phyloP scores from a whole-genome alignment of 2,888 invertebrate genomes.

The Drosophila meridiana region DNA sequence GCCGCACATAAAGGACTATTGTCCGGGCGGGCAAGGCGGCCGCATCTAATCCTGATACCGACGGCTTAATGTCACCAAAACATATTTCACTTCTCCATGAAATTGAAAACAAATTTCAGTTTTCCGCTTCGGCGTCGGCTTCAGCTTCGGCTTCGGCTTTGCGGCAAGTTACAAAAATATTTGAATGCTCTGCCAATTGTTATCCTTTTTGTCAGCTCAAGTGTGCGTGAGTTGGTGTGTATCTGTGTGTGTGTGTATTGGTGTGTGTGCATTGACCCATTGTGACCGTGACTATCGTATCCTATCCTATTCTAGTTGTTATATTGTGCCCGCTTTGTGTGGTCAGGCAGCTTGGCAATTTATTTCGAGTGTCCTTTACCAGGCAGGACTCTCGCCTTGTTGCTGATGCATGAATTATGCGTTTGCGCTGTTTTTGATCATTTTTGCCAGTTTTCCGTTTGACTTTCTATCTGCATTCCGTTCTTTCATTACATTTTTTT shows the following conservation, averaged over 20 bases:
- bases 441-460: conserved; percentile 55
- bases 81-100: conserved; percentile 81
- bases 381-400: conserved; percentile 49
- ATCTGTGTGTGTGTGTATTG: background rate
- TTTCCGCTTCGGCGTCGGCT: conserved; percentile 11
- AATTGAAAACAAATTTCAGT: conserved; percentile 81
- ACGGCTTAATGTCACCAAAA: conserved; percentile 85
- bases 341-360: conserved; percentile 65
- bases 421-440: conserved; percentile 79
- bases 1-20: conserved; percentile 69
- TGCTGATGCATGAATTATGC: conserved; percentile 79
- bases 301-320: conserved; percentile 27
- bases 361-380: conserved; percentile 66
- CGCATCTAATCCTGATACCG: conserved; percentile 83
- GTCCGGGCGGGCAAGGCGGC: conserved; percentile 54
- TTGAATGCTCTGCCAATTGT: conserved; percentile 57
- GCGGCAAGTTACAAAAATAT: conserved; percentile 64
- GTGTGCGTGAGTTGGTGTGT: conserved; percentile 29
- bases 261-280: conserved; percentile 10
- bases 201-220: conserved; percentile 67
- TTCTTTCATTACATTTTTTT: conserved; percentile 11
- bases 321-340: conserved; percentile 48
- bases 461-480: conserved; percentile 28
- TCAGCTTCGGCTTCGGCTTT: conserved; percentile 7
- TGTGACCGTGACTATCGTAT: conserved; percentile 29